phyloP scores from a whole-genome alignment of 2,797 vertebrate species.

The Mycteria americana region DNA sequence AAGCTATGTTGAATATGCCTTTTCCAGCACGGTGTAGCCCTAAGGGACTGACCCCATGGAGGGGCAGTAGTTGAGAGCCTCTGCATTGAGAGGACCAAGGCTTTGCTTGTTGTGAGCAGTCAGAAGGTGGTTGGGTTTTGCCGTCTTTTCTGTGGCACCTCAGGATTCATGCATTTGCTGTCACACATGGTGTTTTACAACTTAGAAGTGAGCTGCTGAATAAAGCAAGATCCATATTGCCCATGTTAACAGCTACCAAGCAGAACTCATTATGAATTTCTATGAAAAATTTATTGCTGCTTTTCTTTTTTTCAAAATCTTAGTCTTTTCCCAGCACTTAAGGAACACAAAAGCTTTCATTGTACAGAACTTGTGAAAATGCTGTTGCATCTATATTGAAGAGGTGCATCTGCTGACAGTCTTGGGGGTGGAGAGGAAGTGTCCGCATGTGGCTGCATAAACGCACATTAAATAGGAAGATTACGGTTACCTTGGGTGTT shows the following conservation, averaged over 20 bases:
- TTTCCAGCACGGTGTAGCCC: fast-evolving
- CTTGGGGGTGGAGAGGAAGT: not conserved
- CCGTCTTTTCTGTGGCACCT: not conserved
- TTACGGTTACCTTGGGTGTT: not conserved
- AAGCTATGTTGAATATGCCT: fast-evolving
- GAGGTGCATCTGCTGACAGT: not conserved
- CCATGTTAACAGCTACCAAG: not conserved
- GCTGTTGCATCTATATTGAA: not conserved
- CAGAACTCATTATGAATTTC: not conserved
- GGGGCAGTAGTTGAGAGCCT: not conserved
- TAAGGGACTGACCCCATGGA: too few species aligned
- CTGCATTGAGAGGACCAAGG: fast-evolving
- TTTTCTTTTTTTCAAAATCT: not conserved
- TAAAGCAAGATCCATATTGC: not conserved
- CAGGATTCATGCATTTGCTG: not conserved
- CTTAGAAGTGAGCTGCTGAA: not conserved
- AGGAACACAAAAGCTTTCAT: not conserved
- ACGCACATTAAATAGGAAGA: not conserved
- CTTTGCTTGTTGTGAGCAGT: not conserved
- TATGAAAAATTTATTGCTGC: not conserved
- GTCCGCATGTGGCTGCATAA: not conserved
- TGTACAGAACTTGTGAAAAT: not conserved
- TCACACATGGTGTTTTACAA: not conserved
- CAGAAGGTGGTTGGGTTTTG: not conserved
- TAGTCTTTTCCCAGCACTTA: not conserved